Conservation (phyloP, 2,888 invertebrate species). For the Thalpophila matura region DNA sequence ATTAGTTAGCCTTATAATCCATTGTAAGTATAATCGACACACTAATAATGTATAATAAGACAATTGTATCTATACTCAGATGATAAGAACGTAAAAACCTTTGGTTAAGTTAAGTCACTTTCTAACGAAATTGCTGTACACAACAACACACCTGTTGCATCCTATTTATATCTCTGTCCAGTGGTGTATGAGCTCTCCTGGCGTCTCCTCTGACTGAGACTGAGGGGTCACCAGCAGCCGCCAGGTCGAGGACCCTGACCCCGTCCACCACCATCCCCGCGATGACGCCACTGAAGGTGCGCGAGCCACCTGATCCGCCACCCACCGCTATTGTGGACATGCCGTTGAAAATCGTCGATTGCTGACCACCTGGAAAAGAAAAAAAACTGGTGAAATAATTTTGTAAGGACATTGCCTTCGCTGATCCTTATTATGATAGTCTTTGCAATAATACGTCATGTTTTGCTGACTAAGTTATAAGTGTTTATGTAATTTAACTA, state of each 20-base stretch:
- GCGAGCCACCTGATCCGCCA: conserved; percentile 93
- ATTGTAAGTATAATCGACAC: no score
- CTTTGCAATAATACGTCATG: no score
- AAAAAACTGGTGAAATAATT: neutral
- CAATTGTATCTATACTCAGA: no score
- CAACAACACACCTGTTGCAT: conserved; percentile 94
- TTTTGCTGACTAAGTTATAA: no score
- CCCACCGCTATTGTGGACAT: conserved; percentile 97
- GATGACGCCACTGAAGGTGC: conserved; percentile 96
- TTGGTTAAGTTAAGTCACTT: no score
- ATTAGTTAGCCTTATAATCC: no score
- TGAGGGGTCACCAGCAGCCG: conserved; percentile 95
- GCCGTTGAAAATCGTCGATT: conserved; percentile 97
- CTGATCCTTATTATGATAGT: no score
- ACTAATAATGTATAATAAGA: no score
- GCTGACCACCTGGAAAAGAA: conserved; percentile 93
- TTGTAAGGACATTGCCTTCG: no score
- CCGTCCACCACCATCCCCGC: conserved; percentile 97
- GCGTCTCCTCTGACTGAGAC: conserved; percentile 96
- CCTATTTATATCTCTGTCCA: conserved; percentile 95
- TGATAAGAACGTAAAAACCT: no score
- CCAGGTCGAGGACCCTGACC: conserved; percentile 95
- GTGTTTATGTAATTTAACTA: no score
- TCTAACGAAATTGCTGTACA: no score
- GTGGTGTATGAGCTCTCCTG: conserved; percentile 93